Evolutionary conservation across 2,113 vertebrate species (phyloP).

Genomic region (Struthidea cinerea): DNA sequence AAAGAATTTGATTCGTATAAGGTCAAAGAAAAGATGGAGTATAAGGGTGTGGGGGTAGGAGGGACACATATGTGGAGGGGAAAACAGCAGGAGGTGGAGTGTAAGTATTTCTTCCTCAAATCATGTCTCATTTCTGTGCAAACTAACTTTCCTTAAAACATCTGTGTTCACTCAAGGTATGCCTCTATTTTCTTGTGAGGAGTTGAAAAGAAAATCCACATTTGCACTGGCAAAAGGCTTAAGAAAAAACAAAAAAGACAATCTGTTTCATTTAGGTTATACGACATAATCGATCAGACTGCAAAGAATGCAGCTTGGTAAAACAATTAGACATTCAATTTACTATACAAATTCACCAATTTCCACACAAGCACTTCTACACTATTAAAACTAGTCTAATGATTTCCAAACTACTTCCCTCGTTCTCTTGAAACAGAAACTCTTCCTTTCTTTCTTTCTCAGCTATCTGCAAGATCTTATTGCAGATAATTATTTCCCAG

Average conservation of each 20-base stretch:
- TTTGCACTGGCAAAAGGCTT: constrained; percentile 6
- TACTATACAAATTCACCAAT: constrained; percentile 5
- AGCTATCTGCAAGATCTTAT: not conserved
- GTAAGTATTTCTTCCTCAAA: constrained; percentile 42
- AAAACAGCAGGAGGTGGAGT: constrained; percentile 26
- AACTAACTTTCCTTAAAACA: constrained; percentile 38
- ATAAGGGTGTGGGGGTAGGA: not conserved
- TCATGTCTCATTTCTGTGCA: constrained; percentile 16
- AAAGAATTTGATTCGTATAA: not conserved
- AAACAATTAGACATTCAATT: constrained; percentile 26
- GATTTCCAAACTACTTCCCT: not conserved
- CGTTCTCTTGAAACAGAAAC: not conserved
- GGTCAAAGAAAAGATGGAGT: not conserved
- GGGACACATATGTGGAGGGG: not conserved
- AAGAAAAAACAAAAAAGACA: not conserved
- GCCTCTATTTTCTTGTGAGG: constrained; percentile 12
- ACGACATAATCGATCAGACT: constrained; percentile 14
- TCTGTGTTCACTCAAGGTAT: constrained; percentile 62
- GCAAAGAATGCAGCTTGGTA: not conserved
- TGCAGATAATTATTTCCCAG: not conserved
- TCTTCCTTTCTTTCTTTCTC: not conserved
- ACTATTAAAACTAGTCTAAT: not conserved
- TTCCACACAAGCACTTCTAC: not conserved
- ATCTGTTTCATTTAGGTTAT: not conserved
- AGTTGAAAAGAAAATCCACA: not conserved